Base-by-base conservation (phyloP, 2,888 invertebrate species). In the Ennomos erosarius region DNA sequence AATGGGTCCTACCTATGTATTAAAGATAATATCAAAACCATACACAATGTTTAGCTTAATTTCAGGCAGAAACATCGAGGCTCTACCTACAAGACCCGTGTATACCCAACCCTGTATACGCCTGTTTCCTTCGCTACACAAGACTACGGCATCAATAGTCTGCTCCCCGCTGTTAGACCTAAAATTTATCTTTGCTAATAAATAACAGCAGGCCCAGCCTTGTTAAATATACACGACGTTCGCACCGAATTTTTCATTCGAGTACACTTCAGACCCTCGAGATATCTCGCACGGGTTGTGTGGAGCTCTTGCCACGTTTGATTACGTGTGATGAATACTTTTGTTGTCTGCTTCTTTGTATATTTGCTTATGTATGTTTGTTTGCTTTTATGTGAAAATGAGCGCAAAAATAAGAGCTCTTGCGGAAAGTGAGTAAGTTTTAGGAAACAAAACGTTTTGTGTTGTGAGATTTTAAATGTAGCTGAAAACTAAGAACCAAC, bases 181-280 rank as follows among this genome's bases (percentile, higher is more conserved):
- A 72, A 80, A 87, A 87, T 87, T 88, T 88, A 88, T 88, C 82
- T 85, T 69, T 70, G 71, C 84, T 83, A 84, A 87, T 87, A 88
- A 87, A 87, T 87, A 80, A 87, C 81, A 61, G 59, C 81, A 55
- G 66, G 72, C 76, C 79, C 75, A 78, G 78, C 81, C 81, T 79
- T 81, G 84, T 82, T 86, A 84, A 85, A 83, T 82, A 87, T 85
- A 86, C 85, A 86, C 81, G 78, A 78, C 75, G 82, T 84, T 85
- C 82, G 80, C 85, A 84, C 83, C 79, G 81, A 77, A 85, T 87
- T 88, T 87, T 87, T 87, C 87, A 87, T 80, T 74, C 74, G 61
- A 70, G 66, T 73, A 74, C 78, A 69, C 70, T 74, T 76, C 69
- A 68, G 64, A 66, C 67, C 70, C 69, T 71, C 64, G 68, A 70